phyloP scores from a whole-genome alignment of 2,113 vertebrate genomes.

The Machaerirhynchus nigripectus region DNA sequence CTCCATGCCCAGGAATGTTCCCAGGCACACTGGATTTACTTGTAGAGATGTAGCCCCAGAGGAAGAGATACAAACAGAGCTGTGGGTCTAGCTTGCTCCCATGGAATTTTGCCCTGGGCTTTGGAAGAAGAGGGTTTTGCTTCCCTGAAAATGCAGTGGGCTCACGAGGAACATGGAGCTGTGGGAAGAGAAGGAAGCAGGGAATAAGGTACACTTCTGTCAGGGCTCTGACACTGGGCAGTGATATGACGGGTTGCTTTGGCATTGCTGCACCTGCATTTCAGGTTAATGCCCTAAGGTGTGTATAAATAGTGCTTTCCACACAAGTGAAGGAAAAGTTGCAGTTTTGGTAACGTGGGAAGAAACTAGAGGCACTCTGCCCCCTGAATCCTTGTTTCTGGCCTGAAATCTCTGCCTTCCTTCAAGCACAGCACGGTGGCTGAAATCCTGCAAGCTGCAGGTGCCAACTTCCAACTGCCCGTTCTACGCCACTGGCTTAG shows the following conservation, averaged over 20 bases:
- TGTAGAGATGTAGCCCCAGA: neutral
- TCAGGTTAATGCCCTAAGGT: neutral
- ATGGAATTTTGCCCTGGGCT: conserved; percentile 23
- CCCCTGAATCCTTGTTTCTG: neutral
- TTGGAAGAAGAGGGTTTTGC: neutral
- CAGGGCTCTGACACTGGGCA: neutral
- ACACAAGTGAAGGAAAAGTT: neutral
- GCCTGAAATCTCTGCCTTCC: neutral
- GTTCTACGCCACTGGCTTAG: neutral
- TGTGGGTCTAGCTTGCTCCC: conserved; percentile 15
- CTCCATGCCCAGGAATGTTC: conserved; percentile 25
- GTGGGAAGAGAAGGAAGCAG: neutral
- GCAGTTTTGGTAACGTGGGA: neutral
- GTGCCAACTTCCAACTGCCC: neutral
- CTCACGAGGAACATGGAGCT: neutral
- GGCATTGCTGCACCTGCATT: neutral
- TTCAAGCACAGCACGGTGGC: neutral
- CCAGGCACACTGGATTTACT: conserved; percentile 20
- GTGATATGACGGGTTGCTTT: neutral
- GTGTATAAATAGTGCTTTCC: neutral
- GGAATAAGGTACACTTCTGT: neutral
- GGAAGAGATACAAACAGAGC: neutral
- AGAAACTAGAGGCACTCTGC: neutral
- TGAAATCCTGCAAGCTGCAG: neutral
- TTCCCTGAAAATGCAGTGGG: neutral